Evolutionary conservation across 2,888 invertebrate species (phyloP).

Genomic region (Conchocele bisecta): DNA sequence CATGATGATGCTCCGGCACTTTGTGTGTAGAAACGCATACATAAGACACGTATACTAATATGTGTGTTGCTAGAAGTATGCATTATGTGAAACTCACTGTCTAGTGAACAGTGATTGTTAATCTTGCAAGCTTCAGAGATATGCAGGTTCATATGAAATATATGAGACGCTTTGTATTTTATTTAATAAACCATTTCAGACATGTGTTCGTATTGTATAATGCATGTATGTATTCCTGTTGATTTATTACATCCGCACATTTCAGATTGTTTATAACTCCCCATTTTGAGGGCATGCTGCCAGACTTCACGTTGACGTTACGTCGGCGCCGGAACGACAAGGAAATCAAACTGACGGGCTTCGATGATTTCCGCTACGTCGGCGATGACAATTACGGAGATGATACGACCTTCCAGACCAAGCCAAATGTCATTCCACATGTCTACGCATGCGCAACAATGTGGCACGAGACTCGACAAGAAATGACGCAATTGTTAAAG

Average conservation of each 20-base stretch:
- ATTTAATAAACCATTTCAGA: too few relatives aligned
- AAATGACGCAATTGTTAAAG: constrained; percentile 89
- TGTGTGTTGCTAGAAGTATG: too few relatives aligned
- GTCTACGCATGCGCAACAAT: constrained; percentile 99
- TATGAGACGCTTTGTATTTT: too few relatives aligned
- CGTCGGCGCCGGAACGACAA: constrained; percentile 96
- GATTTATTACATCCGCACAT: neutral
- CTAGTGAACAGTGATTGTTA: constrained; percentile 84
- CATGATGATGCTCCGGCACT: too few relatives aligned
- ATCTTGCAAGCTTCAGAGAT: constrained; percentile 83
- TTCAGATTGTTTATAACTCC: constrained; percentile 73
- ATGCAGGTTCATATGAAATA: constrained; percentile 83
- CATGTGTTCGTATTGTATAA: too few relatives aligned
- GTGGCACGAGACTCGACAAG: constrained; percentile 99
- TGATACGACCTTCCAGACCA: constrained; percentile 49
- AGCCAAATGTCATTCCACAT: constrained; percentile 69
- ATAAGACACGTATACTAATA: too few relatives aligned
- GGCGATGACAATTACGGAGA: constrained; percentile 65
- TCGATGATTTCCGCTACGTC: constrained; percentile 68
- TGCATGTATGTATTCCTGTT: neutral
- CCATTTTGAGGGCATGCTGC: constrained; percentile 91
- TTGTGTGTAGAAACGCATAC: too few relatives aligned
- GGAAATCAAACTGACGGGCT: constrained; percentile 70
- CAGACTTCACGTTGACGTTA: constrained; percentile 97
- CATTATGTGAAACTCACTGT: constrained; percentile 80